Conservation (phyloP, 1,140 invertebrate species). For the Lucilia sericata region DNA sequence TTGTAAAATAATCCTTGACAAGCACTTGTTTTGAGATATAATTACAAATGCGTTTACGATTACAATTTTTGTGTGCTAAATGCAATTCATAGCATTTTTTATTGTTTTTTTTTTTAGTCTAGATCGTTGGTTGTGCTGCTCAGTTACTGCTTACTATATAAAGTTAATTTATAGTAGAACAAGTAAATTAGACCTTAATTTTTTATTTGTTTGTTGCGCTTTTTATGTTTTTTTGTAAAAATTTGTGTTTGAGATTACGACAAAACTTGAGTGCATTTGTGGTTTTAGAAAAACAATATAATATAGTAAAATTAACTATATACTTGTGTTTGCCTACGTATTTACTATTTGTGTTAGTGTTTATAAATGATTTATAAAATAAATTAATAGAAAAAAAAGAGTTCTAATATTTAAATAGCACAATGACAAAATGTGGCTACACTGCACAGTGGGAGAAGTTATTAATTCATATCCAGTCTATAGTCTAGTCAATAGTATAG, state of each 20-base stretch:
- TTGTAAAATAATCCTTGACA: conserved; percentile 27
- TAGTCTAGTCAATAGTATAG: too few species aligned
- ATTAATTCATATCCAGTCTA: too few species aligned
- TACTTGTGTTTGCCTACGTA: too few species aligned
- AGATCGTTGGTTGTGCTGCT: background rate
- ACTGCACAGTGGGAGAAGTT: background rate
- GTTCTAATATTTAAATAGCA: too few species aligned
- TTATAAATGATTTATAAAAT: too few species aligned
- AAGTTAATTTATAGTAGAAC: background rate
- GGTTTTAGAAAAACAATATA: background rate
- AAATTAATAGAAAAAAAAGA: too few species aligned
- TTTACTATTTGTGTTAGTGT: too few species aligned
- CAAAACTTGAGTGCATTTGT: background rate
- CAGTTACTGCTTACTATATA: background rate
- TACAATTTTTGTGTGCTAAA: background rate
- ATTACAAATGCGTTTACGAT: background rate
- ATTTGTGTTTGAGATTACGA: background rate
- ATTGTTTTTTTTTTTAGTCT: conserved; percentile 11
- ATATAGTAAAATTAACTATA: conserved; percentile 12
- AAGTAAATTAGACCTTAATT: conserved; percentile 21
- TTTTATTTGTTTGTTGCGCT: background rate
- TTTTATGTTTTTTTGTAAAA: background rate
- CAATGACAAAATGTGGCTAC: conserved; percentile 10
- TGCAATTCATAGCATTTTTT: background rate
- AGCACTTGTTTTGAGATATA: background rate